Percentiles rank a stretch among this genome's conserved stretches.
Conservation (phyloP, 1,140 invertebrate genomes). For the Halyomorpha halys region DNA sequence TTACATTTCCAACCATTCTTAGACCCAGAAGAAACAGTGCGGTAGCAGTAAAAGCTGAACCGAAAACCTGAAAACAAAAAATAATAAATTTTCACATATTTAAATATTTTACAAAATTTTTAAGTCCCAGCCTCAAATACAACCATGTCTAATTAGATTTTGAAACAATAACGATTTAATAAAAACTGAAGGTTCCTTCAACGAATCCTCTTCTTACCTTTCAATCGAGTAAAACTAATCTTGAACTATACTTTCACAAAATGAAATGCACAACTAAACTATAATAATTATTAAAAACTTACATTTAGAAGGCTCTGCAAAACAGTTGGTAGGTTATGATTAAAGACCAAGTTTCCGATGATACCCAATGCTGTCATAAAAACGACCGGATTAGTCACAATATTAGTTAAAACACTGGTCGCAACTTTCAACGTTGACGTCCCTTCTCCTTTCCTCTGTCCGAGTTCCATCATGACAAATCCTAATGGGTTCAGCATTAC, state of each 20-base stretch:
- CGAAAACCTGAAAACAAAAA: conserved; percentile 53
- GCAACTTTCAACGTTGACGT: conserved; percentile 10
- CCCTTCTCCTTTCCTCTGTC: conserved; percentile 32
- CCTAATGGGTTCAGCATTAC: conserved; percentile 87
- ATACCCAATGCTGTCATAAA: conserved; percentile 90
- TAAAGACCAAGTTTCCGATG: conserved; percentile 71
- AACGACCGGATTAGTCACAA: conserved; percentile 80
- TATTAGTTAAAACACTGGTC: conserved; percentile 30
- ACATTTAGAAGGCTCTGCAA: conserved; percentile 65
- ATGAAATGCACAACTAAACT: too few species aligned
- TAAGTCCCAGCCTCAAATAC: too few species aligned
- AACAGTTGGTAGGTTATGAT: conserved; percentile 61
- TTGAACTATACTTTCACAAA: too few species aligned
- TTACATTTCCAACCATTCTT: conserved; percentile 84
- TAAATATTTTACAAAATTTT: too few species aligned
- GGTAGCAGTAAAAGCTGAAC: conserved; percentile 79
- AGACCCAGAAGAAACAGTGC: conserved; percentile 84
- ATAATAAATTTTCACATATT: conserved; percentile 15
- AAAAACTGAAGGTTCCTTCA: too few species aligned
- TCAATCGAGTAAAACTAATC: too few species aligned
- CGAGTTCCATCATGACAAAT: conserved; percentile 81
- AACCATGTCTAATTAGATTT: too few species aligned
- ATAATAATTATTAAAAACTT: conserved; percentile 33
- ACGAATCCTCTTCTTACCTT: too few species aligned
- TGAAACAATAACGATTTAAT: too few species aligned